Evolutionary conservation across 2,113 vertebrate species (phyloP), one percentile per base, ranked within the genome.

Genomic region (Ondatra zibethicus): DNA sequence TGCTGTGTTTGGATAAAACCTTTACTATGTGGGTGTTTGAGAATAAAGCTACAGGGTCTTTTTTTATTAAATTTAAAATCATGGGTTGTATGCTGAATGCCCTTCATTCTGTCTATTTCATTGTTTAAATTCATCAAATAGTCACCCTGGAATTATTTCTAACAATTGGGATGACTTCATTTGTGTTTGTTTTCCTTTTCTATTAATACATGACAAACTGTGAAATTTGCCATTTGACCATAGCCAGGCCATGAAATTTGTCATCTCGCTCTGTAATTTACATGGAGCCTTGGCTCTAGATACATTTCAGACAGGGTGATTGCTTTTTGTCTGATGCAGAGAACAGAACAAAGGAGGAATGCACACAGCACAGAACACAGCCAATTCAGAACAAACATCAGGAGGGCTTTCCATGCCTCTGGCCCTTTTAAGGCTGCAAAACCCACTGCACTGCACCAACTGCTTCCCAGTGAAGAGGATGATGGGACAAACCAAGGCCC

Each of bases 171-270:
- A 98, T 97, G 97, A 97, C 96, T 98, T 98, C 98, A 97, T 98
- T 97, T 98, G 96, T 97, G 94, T 98, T 98, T 98, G 97, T 98
- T 98, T 98, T 98, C 85, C 75, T 97, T 98, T 98, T 97, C 97
- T 96, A 96, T 98, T 98, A 98, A 96, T 96, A 96, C 98, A 90
- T 97, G 98, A 98, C 95, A 98, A 98, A 98, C 96, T 98, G 98
- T 95, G 98, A 98, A 98, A 98, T 98, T 93, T 97, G 82, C 94
- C 92, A 73, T 97, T 98, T 98, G 97, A 97, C 97, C 92, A 95
- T 98, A 98, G 93, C 90, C 95, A 47, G 73, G 58, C 97, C 92
- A 96, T 98, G 97, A 97, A 98, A 96, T 98, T 96, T 98, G 89
- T 98, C 50, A 33, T 98, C 97, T 98, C 92, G 97, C 95, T 97